phyloP scores from a whole-genome alignment of 2,797 vertebrate species.

The Nyctalus aviator region DNA sequence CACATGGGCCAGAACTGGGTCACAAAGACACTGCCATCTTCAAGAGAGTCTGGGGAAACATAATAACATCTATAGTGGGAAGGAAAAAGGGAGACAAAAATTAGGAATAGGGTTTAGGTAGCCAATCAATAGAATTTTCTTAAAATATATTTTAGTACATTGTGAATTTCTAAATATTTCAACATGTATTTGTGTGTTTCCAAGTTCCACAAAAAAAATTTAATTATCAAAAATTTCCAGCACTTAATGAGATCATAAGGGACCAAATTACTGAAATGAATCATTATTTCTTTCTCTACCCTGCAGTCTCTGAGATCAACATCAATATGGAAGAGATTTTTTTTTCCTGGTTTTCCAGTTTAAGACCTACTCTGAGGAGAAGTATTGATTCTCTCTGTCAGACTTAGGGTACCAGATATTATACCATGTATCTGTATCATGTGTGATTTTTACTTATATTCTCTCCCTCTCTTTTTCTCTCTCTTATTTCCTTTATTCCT shows the following conservation, averaged over 20 bases:
- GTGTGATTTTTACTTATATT: neutral
- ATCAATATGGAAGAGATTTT: neutral
- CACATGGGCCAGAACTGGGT: neutral
- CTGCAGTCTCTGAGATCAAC: neutral
- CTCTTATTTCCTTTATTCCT: neutral
- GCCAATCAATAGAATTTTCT: neutral
- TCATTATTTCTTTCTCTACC: neutral
- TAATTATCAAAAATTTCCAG: neutral
- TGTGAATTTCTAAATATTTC: neutral
- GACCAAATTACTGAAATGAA: neutral
- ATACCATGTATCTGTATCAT: neutral
- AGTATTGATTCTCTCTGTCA: neutral
- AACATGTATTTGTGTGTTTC: neutral
- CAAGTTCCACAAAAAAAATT: neutral
- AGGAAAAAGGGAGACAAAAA: neutral
- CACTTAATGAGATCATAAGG: neutral
- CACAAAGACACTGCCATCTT: neutral
- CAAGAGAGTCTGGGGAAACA: neutral
- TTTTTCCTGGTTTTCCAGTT: neutral
- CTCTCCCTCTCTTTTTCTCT: too few relatives aligned
- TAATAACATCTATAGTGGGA: neutral
- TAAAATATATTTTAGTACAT: constrained; percentile 7
- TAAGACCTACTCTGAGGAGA: neutral
- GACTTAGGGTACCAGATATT: neutral
- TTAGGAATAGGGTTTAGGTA: neutral